phyloP scores from a whole-genome alignment of 92 coral and sea anemone genomes.

The Umimayanthus chanpuru region DNA sequence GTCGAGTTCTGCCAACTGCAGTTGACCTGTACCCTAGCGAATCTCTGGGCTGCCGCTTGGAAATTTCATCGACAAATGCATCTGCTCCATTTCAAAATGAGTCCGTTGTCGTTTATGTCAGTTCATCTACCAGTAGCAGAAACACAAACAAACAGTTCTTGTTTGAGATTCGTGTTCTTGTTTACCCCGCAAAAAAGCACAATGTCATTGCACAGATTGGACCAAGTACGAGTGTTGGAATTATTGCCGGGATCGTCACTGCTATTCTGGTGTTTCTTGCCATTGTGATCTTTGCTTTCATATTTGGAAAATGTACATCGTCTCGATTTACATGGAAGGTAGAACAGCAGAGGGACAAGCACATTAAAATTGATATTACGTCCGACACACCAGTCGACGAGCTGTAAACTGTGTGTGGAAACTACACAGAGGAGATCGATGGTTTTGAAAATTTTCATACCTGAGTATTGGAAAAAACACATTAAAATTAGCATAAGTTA shows the following conservation, averaged over 20 bases:
- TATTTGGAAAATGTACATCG: background rate
- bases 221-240: background rate
- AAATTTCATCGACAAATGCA: slow-evolving; percentile 1
- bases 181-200: background rate
- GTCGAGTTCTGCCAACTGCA: background rate
- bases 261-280: background rate
- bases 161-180: background rate
- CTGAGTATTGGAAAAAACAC: too few species aligned
- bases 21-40: background rate
- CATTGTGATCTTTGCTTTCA: background rate
- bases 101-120: background rate
- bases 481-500: too few species aligned
- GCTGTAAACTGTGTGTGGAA: background rate
- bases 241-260: background rate
- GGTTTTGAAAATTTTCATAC: too few species aligned
- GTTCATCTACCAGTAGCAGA: background rate
- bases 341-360: background rate
- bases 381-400: background rate
- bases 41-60: background rate
- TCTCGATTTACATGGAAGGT: background rate
- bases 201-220: background rate
- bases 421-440: too few species aligned
- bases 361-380: background rate
- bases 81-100: background rate
- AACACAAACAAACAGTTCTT: slow-evolving; percentile 6